Percentiles rank a stretch among this genome's conserved stretches.
Conservation (phyloP, 2,797 vertebrate genomes). For the Dicrostonyx torquatus region DNA sequence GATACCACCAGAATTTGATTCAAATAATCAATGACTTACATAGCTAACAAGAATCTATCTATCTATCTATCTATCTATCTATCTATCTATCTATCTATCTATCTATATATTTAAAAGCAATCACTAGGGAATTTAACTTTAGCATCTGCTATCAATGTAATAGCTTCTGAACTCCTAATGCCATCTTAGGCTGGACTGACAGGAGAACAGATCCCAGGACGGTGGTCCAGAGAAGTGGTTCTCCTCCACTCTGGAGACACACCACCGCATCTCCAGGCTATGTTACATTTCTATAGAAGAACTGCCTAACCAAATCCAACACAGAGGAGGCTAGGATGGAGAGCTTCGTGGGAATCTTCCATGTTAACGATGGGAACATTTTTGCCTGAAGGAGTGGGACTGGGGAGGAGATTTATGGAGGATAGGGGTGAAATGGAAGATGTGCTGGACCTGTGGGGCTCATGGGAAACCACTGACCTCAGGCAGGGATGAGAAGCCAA, state of each 20-base stretch:
- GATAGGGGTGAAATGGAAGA: not conserved
- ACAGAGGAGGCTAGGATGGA: not conserved
- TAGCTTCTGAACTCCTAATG: not conserved
- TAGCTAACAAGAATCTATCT: not conserved
- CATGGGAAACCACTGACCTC: too few species aligned
- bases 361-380: not conserved
- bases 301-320: not conserved
- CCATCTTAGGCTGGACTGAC: not conserved
- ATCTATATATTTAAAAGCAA: not conserved
- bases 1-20: conserved; percentile 35
- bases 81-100: not conserved
- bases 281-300: not conserved
- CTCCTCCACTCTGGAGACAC: not conserved
- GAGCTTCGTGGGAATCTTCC: not conserved
- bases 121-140: not conserved
- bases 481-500: not conserved
- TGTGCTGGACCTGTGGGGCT: not conserved
- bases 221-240: too few species aligned
- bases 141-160: not conserved
- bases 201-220: not conserved
- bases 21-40: conserved; percentile 54
- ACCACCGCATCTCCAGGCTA: not conserved
- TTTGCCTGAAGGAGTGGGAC: not conserved
- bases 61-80: not conserved
- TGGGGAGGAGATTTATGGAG: not conserved